Conservation (phyloP, 2,888 invertebrate genomes). For the Entomobrya multifasciata region DNA sequence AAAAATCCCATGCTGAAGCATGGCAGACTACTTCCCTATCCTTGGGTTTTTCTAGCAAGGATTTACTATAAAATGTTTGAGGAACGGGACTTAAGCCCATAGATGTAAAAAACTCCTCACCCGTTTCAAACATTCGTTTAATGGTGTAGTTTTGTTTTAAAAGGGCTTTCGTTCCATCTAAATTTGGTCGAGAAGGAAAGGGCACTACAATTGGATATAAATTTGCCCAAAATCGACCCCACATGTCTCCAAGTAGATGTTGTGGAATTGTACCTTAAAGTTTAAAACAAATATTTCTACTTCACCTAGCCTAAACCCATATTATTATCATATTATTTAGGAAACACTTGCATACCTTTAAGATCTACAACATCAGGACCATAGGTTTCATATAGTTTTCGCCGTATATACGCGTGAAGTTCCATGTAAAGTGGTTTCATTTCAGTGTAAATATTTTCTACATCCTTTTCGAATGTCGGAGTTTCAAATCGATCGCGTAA, state of each 20-base stretch:
- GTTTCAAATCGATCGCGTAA: background rate
- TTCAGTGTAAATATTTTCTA: background rate
- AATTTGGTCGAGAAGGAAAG: slow-evolving; percentile 78
- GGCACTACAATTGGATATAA: slow-evolving; percentile 79
- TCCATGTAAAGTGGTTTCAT: background rate
- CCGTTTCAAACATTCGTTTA: slow-evolving; percentile 87
- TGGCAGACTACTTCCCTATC: slow-evolving; percentile 86
- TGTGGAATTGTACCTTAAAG: slow-evolving; percentile 82
- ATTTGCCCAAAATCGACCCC: slow-evolving; percentile 80
- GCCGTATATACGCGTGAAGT: background rate
- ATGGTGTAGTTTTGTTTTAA: slow-evolving; percentile 76
- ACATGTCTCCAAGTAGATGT: slow-evolving; percentile 82
- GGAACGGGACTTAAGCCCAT: slow-evolving; percentile 90
- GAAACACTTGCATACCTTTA: too few species aligned
- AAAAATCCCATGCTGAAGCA: slow-evolving; percentile 90
- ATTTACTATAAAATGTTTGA: slow-evolving; percentile 90
- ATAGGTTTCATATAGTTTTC: background rate
- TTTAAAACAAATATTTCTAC: too few species aligned
- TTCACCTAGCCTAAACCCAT: too few species aligned
- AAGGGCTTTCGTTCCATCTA: slow-evolving; percentile 79
- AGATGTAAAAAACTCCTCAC: slow-evolving; percentile 91
- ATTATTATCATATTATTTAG: too few species aligned
- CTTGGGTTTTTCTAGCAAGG: slow-evolving; percentile 89
- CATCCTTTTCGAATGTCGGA: background rate
- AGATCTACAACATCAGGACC: background rate